phyloP scores from a whole-genome alignment of 2,888 invertebrate genomes.

The Drosophila atroscutellata region DNA sequence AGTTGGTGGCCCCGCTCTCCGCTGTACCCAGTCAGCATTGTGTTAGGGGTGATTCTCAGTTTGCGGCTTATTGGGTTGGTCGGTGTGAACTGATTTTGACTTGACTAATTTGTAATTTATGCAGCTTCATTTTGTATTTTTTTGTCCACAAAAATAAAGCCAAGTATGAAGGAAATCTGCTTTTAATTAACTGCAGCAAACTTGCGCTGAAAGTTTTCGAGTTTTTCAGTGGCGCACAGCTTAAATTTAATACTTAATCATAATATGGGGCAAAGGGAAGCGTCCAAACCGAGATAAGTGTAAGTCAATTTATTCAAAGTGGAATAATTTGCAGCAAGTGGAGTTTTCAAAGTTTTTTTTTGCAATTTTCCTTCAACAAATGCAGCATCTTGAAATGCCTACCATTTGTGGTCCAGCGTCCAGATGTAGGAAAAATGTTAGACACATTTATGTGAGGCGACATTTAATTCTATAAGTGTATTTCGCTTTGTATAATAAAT shows the following conservation, averaged over 20 bases:
- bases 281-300: background rate
- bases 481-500: constrained; percentile 48
- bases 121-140: constrained; percentile 34
- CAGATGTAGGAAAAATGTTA: constrained; percentile 8
- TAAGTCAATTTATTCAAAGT: constrained; percentile 3
- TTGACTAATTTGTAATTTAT: constrained; percentile 79
- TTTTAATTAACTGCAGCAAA: constrained; percentile 71
- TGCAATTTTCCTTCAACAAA: background rate
- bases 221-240: background rate
- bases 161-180: constrained; percentile 38
- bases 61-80: constrained; percentile 26
- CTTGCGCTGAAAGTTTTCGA: background rate
- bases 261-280: constrained; percentile 2
- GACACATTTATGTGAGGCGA: constrained; percentile 10
- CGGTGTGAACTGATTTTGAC: constrained; percentile 46
- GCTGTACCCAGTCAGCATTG: constrained; percentile 9
- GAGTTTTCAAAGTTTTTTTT: background rate
- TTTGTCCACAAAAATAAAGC: constrained; percentile 19
- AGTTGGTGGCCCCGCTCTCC: constrained; percentile 49
- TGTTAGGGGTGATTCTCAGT: constrained; percentile 15
- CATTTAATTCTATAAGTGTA: constrained; percentile 8
- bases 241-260: constrained; percentile 21
- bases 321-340: background rate
- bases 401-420: background rate
- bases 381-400: constrained; percentile 1